Conservation (phyloP, 2,888 invertebrate genomes). For the Nomada lathburiana region DNA sequence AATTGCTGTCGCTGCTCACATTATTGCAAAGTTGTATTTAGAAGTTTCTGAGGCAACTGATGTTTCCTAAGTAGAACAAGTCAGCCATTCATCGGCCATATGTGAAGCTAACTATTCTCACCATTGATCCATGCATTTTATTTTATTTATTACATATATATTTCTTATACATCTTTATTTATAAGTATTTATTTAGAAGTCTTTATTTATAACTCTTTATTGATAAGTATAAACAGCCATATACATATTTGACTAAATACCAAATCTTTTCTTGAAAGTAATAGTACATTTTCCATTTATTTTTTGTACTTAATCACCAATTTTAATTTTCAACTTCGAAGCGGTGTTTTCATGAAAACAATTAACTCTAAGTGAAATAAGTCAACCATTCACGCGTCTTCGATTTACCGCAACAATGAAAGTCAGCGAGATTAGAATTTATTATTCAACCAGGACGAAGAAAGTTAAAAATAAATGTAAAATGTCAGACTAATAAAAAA, state of each 20-base stretch:
- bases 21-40: neutral
- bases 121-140: no score
- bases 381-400: conserved; percentile 11
- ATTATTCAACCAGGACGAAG: neutral
- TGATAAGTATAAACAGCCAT: no score
- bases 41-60: neutral
- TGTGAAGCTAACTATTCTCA: neutral
- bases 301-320: neutral
- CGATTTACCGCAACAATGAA: neutral
- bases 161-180: no score
- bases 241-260: neutral
- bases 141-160: no score
- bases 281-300: neutral
- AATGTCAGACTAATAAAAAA: neutral
- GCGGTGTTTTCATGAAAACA: neutral
- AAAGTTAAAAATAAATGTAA: conserved; percentile 5
- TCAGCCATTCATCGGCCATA: neutral
- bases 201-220: no score
- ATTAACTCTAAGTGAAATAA: conserved; percentile 10
- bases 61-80: conserved; percentile 7
- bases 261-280: neutral
- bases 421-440: neutral
- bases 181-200: no score
- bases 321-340: neutral
- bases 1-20: neutral